These are phyloP conservation scores for Agrotis segetum DNA, from an alignment of 2,888 invertebrate species.

Conservation along the genomic window DNA sequence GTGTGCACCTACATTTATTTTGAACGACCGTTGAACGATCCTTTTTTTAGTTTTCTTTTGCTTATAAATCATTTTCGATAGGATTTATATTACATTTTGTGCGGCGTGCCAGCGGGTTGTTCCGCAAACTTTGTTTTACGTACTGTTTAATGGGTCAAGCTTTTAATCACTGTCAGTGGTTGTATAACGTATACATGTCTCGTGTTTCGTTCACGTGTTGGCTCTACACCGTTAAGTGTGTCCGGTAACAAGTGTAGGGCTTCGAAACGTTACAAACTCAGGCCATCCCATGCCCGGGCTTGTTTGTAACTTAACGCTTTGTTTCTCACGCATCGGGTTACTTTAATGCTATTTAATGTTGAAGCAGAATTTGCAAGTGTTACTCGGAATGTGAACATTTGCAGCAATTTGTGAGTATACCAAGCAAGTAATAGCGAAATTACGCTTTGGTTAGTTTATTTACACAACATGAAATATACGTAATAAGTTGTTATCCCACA, in stretches of 20 bases:
- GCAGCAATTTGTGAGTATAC: slow-evolving; percentile 54
- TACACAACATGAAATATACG: slow-evolving; percentile 41
- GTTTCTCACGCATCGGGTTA: slow-evolving; percentile 77
- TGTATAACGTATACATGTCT: slow-evolving; percentile 70
- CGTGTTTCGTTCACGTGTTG: slow-evolving; percentile 75
- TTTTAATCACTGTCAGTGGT: slow-evolving; percentile 73
- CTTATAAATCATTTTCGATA: slow-evolving; percentile 48
- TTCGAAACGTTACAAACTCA: slow-evolving; percentile 63
- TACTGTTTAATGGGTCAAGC: slow-evolving; percentile 72
- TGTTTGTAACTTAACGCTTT: slow-evolving; percentile 74
- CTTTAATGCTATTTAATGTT: slow-evolving; percentile 70
- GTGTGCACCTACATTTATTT: slow-evolving; percentile 58
- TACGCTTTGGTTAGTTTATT: slow-evolving; percentile 52
- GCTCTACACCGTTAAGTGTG: slow-evolving; percentile 71
- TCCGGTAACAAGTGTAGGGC: slow-evolving; percentile 72
- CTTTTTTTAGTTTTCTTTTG: slow-evolving; percentile 49
- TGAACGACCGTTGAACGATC: slow-evolving; percentile 43
- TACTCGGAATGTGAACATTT: slow-evolving; percentile 58
- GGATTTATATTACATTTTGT: slow-evolving; percentile 43
- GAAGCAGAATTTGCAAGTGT: slow-evolving; percentile 56
- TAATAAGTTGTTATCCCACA: slow-evolving; percentile 35
- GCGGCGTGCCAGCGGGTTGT: slow-evolving; percentile 49
- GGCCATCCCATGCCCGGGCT: slow-evolving; percentile 66
- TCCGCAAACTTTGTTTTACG: slow-evolving; percentile 64
- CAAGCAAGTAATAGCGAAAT: slow-evolving; percentile 48